These are phyloP conservation scores for Philotrypesis tridentata DNA, from an alignment of 1,140 invertebrate genomes.

Conservation along the genomic window DNA sequence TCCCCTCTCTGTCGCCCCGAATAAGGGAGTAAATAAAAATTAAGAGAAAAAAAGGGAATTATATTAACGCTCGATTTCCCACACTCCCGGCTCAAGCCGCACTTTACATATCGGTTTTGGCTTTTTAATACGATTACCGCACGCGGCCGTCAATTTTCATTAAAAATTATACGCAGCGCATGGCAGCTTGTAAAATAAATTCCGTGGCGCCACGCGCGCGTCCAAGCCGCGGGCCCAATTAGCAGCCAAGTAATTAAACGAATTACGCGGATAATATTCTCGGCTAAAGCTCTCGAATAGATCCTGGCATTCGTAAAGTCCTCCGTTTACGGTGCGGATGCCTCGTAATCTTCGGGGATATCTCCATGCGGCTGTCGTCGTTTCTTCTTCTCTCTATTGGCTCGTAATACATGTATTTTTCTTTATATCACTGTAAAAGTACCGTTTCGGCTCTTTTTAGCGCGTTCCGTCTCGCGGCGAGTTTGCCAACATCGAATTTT, in stretches of 20 bases:
- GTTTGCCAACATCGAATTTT: too few relatives aligned
- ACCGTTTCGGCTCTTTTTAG: not conserved
- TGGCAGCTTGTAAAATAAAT: constrained; percentile 40
- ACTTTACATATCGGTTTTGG: too few relatives aligned
- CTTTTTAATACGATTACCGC: not conserved
- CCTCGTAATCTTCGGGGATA: constrained; percentile 68
- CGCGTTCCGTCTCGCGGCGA: too few relatives aligned
- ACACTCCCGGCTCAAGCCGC: not conserved
- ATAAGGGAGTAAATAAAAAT: too few relatives aligned
- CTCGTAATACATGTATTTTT: not conserved
- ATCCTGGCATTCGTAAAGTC: constrained; percentile 66
- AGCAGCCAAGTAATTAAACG: constrained; percentile 69
- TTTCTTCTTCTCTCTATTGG: not conserved
- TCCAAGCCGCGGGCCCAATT: constrained; percentile 69
- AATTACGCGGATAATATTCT: constrained; percentile 60
- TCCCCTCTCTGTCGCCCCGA: too few relatives aligned
- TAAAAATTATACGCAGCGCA: constrained; percentile 38
- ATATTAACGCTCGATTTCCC: not conserved
- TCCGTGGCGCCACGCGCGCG: constrained; percentile 65
- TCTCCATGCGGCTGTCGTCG: constrained; percentile 64
- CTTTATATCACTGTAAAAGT: not conserved
- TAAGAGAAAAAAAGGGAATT: too few relatives aligned
- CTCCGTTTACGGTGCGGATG: constrained; percentile 64
- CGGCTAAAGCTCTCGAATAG: constrained; percentile 30
- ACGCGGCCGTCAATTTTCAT: constrained; percentile 33